phyloP scores from a whole-genome alignment of 2,113 vertebrate species.

The Anser cygnoides region DNA sequence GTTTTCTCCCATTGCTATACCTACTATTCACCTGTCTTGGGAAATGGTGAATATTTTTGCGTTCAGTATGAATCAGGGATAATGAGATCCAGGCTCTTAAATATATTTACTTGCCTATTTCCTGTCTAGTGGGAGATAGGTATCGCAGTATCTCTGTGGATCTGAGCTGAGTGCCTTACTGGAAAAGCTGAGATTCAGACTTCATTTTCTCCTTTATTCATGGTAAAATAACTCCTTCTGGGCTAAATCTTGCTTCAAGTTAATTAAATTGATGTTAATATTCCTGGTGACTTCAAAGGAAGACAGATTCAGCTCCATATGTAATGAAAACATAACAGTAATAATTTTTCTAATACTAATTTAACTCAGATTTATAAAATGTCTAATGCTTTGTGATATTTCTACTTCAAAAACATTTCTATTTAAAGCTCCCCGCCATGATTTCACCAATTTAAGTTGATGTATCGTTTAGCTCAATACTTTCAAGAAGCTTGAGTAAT shows the following conservation, averaged over 20 bases:
- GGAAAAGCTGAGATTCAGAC: conserved; percentile 7
- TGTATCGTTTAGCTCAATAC: conserved; percentile 9
- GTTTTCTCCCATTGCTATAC: neutral
- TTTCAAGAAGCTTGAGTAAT: conserved; percentile 27
- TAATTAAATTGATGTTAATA: conserved; percentile 49
- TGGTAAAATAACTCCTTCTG: neutral
- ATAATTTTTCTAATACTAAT: conserved; percentile 30
- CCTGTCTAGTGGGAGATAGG: neutral
- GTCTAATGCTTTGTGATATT: neutral
- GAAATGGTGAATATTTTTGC: neutral
- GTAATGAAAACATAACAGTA: conserved; percentile 11
- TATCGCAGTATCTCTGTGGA: neutral
- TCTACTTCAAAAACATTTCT: conserved; percentile 36
- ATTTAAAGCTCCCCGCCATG: conserved; percentile 7
- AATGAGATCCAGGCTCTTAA: neutral
- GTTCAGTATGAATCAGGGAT: conserved; percentile 1
- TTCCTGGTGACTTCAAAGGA: conserved; percentile 32
- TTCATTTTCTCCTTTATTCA: conserved; percentile 40
- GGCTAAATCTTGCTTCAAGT: conserved; percentile 26
- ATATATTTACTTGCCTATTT: conserved; percentile 12
- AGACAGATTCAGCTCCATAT: conserved; percentile 25
- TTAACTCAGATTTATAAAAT: conserved; percentile 3
- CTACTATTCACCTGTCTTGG: neutral
- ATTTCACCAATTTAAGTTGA: conserved; percentile 13
- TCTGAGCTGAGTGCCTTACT: neutral